Evolutionary conservation across 2,888 invertebrate genomes (phyloP), one percentile per base, ranked within the genome.

Genomic region (Stegana nigrithorax): DNA sequence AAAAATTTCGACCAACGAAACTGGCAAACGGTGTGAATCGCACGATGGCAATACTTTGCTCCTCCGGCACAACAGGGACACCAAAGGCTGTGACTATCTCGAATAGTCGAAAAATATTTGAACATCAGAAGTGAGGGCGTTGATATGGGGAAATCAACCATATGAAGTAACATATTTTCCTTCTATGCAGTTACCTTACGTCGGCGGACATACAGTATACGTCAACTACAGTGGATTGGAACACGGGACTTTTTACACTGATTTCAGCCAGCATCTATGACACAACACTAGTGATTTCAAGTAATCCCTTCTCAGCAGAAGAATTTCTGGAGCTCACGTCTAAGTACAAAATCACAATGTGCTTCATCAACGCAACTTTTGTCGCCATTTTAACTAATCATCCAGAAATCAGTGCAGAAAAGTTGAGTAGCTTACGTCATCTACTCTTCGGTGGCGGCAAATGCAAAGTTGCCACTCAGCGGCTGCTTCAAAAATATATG

Each of bases 21-120:
- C 71, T 73, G 7, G 7, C 59, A 4, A 53, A 60, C 0, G 78
- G 77, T 32, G 60, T 65, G 1, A 70, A 75, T 62, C 73, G 75
- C 7, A 74, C 58, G 14, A 60, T 75, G 71, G 75, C 74, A 72
- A 82, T 84, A 26, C 60, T 84, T 12, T 83, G 73, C 72, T 83
- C 81, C 58, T 85, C 83, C 2, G 84, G 84, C n/a, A 83, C 84
- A 4, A 84, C 84, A 0, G 84, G 82, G 0, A 66, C 71, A 0
- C 82, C 84, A 6, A 84, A 84, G 62, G 84, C 83, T 1, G 82
- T 82, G 2, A 79, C 75, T 7, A 63, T 75, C 17, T 70, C 75
- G 2, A 75, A 75, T 17, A 75, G 80, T 4, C 73, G 72, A 4
- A 64, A 64, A 14, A 63, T 75, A 2, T 75, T 75, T 23, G 73